Conservation (phyloP, 2,888 invertebrate genomes). For the Adineta ricciae region DNA sequence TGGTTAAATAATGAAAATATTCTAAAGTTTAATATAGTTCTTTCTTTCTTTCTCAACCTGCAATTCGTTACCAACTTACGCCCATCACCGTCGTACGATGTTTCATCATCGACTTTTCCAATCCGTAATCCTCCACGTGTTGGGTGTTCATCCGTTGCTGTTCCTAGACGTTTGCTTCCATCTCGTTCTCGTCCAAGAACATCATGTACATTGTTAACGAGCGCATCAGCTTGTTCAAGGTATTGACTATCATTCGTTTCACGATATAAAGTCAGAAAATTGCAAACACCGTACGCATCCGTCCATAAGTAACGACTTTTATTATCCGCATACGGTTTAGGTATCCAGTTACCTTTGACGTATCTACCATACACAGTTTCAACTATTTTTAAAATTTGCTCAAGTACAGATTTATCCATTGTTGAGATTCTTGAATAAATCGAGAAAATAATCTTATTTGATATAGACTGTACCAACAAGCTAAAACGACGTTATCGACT, state of each 20-base stretch:
- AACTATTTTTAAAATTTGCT: not conserved
- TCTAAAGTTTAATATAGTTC: slow-evolving; percentile 31
- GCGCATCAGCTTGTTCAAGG: slow-evolving; percentile 35
- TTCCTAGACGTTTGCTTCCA: slow-evolving; percentile 34
- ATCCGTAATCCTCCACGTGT: not conserved
- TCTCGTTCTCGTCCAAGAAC: slow-evolving; percentile 35
- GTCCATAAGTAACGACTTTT: slow-evolving; percentile 37
- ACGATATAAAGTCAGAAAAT: slow-evolving; percentile 35
- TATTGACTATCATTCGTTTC: slow-evolving; percentile 33
- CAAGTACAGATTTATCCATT: not conserved
- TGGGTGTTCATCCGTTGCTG: slow-evolving; percentile 32
- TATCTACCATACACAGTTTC: not conserved
- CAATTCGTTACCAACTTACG: not conserved
- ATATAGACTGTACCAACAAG: not conserved
- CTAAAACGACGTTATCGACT: not conserved
- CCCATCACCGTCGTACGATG: not conserved
- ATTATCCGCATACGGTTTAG: slow-evolving; percentile 13
- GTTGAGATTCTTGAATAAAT: not conserved
- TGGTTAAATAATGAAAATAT: slow-evolving; percentile 38
- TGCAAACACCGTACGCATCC: slow-evolving; percentile 37
- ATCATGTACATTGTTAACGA: slow-evolving; percentile 35
- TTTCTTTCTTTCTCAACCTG: not conserved
- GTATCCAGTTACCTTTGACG: not conserved
- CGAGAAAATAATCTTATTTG: not conserved
- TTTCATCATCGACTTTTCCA: not conserved